A percentile compares a stretch with the other conserved stretches of the same genome.
Evolutionary conservation across 2,888 invertebrate species (phyloP).

Genomic region (Tachina lurida): DNA sequence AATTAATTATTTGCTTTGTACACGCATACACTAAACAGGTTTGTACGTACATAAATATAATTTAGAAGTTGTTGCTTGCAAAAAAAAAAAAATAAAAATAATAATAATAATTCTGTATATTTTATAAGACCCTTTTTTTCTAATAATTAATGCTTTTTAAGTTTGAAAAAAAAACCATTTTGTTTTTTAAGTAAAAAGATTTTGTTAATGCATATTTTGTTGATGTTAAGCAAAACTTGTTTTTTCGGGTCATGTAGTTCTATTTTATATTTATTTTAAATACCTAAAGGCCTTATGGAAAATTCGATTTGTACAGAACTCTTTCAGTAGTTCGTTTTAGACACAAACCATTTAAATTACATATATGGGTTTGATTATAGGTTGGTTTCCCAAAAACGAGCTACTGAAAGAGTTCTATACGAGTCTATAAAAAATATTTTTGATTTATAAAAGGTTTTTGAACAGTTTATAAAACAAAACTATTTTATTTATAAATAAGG

Average conservation of each 20-base stretch:
- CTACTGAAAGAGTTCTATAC: constrained; percentile 8
- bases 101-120: not conserved
- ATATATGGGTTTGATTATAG: too few relatives aligned
- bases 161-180: not conserved
- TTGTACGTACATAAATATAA: not conserved
- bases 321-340: too few relatives aligned
- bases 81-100: not conserved
- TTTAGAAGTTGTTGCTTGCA: constrained; percentile 7
- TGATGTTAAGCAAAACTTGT: constrained; percentile 49
- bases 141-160: not conserved
- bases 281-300: not conserved
- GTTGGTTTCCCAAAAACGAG: not conserved
- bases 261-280: constrained; percentile 36
- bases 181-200: constrained; percentile 46
- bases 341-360: too few relatives aligned
- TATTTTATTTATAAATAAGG: too few relatives aligned
- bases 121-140: not conserved
- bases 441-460: too few relatives aligned
- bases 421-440: not conserved
- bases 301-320: too few relatives aligned
- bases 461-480: too few relatives aligned
- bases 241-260: constrained; percentile 35
- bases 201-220: constrained; percentile 67
- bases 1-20: not conserved
- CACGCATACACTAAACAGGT: too few relatives aligned